A percentile compares a stretch with the other conserved stretches of the same genome.
Evolutionary conservation across 2,113 vertebrate species (phyloP).

Genomic region (Nothobranchius kuhntae): DNA sequence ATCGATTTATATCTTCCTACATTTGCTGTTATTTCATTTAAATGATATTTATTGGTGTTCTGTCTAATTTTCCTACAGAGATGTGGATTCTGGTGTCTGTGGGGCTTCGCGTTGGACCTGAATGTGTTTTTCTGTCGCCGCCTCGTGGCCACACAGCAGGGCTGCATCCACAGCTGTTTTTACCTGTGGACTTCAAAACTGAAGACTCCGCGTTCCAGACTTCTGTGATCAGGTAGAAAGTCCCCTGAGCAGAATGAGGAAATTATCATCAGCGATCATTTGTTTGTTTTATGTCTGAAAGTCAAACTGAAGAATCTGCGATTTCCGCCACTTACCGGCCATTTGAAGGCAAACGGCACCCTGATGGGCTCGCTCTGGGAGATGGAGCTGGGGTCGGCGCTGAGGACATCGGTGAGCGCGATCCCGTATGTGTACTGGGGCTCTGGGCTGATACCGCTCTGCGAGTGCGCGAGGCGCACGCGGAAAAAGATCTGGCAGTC

Average conservation of each 20-base stretch:
- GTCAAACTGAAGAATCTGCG: neutral
- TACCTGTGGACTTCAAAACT: slow-evolving; percentile 80
- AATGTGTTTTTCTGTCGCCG: slow-evolving; percentile 22
- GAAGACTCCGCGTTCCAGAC: slow-evolving; percentile 83
- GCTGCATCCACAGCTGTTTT: neutral
- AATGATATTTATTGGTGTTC: too few species aligned
- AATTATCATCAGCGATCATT: neutral
- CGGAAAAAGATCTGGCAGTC: slow-evolving; percentile 87
- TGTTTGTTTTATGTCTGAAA: too few species aligned
- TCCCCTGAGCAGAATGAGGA: slow-evolving; percentile 71
- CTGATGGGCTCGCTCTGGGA: slow-evolving; percentile 74
- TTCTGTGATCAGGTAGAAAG: slow-evolving; percentile 87
- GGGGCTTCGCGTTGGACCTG: too few species aligned
- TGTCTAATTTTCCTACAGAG: too few species aligned
- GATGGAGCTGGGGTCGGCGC: slow-evolving; percentile 71
- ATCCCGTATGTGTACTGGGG: slow-evolving; percentile 85
- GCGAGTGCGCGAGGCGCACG: slow-evolving; percentile 85
- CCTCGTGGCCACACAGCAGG: slow-evolving; percentile 20
- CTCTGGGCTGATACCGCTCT: slow-evolving; percentile 79
- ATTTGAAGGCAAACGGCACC: slow-evolving; percentile 84
- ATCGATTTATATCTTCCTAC: too few species aligned
- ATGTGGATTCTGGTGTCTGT: too few species aligned
- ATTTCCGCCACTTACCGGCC: slow-evolving; percentile 84
- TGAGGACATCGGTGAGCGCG: slow-evolving; percentile 74
- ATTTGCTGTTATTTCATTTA: too few species aligned